Percentiles rank a stretch among this genome's conserved stretches.
Conservation (phyloP, 2,888 invertebrate species). For the Octodonta nipae region DNA sequence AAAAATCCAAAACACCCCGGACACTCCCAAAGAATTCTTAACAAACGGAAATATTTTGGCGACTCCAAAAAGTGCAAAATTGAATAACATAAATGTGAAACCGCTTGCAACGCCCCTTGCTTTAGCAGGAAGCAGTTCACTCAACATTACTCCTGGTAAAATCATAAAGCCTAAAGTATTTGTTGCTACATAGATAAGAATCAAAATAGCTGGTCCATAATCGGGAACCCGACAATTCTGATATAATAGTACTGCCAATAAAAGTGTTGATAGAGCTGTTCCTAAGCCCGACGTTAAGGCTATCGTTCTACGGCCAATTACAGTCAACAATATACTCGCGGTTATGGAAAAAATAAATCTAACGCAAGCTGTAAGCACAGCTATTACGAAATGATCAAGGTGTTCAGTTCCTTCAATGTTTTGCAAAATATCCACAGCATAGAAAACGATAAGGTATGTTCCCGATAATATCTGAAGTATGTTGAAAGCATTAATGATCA, state of each 20-base stretch:
- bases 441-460: conserved; percentile 65
- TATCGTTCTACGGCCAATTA: conserved; percentile 50
- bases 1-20: conserved; percentile 59
- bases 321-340: conserved; percentile 51
- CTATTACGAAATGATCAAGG: conserved; percentile 43
- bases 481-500: conserved; percentile 61
- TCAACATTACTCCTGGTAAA: conserved; percentile 61
- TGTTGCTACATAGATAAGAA: conserved; percentile 57
- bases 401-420: conserved; percentile 38
- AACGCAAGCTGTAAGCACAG: conserved; percentile 55
- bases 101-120: conserved; percentile 61
- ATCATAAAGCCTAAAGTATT: conserved; percentile 63
- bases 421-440: conserved; percentile 59
- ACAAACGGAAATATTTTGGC: conserved; percentile 59
- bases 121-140: conserved; percentile 60
- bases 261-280: conserved; percentile 49
- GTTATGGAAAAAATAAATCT: conserved; percentile 51
- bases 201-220: conserved; percentile 37
- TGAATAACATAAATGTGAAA: conserved; percentile 58
- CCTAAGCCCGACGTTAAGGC: conserved; percentile 54
- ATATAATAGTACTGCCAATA: conserved; percentile 16
- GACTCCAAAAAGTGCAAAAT: conserved; percentile 51
- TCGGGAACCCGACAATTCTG: conserved; percentile 25
- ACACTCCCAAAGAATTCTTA: conserved; percentile 44
- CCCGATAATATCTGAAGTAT: conserved; percentile 60